Evolutionary conservation across 2,113 vertebrate genomes (phyloP), one percentile per base, ranked within the genome.

Genomic region (Fulica atra): DNA sequence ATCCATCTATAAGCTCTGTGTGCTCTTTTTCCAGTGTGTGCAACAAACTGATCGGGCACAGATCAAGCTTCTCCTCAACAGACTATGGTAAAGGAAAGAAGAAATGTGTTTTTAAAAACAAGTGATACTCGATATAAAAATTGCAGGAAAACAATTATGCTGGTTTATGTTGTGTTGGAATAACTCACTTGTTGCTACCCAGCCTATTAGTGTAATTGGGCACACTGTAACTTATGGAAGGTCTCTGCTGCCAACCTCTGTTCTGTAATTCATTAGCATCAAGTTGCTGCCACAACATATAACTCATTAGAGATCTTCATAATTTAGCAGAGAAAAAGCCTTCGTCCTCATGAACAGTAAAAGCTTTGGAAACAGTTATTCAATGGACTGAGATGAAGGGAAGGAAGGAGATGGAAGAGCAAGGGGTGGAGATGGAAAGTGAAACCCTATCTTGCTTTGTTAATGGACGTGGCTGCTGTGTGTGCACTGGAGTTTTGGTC

Each of bases 231-330:
- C 16, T 88, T 79, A 66, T 24, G 66, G 71, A 86, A 23, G 53
- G 80, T 63, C 50, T 92, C 69, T 78, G 29, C 38, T 88, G 76
- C 85, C 85, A 97, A 15, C 29, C 56, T 81, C 68, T 72, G 13
- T 28, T 94, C 85, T 92, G 90, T 72, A 85, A 93, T 91, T 94
- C 31, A 84, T 96, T 89, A 89, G 66, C 66, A 92, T 95, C 80
- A 69, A 81, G 77, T 91, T 96, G 56, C 90, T 92, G 82, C 56
- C 77, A 70, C 51, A 90, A 64, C 20, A 42, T 51, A 81, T 33
- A 72, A 53, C 31, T 79, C 64, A 81, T 87, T 61, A 60, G 70
- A 88, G 16, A 36, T 89, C 60, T 74, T 88, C 69, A 11, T 88
- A 76, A 92, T 66, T 76, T 88, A 87, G 74, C 1, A 4, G 36